A percentile compares a stretch with the other conserved stretches of the same genome.
phyloP scores from a whole-genome alignment of 2,888 invertebrate species.

The Keiferia lycopersicella region DNA sequence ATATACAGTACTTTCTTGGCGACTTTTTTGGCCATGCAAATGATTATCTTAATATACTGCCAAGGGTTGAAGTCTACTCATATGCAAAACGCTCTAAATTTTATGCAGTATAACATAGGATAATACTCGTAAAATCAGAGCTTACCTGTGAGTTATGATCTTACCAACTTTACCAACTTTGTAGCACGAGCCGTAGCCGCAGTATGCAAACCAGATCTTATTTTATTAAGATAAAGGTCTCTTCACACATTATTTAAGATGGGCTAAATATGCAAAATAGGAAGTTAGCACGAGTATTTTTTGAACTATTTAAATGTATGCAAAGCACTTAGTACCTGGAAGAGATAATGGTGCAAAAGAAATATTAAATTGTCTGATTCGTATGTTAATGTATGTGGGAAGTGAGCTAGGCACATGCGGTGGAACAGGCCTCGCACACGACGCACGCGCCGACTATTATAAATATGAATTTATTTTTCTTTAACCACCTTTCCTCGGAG shows the following conservation, averaged over 20 bases:
- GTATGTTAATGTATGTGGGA: constrained; percentile 71
- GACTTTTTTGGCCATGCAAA: constrained; percentile 44
- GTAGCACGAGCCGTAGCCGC: constrained; percentile 35
- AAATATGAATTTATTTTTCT: constrained; percentile 31
- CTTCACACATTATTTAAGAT: constrained; percentile 34
- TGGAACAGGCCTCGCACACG: constrained; percentile 53
- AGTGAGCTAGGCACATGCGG: constrained; percentile 56
- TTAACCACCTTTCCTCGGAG: constrained; percentile 1
- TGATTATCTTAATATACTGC: constrained; percentile 34
- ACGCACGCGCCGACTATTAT: constrained; percentile 47
- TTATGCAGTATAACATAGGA: constrained; percentile 41
- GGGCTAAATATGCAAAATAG: constrained; percentile 49
- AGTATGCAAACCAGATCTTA: constrained; percentile 41
- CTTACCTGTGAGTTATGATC: constrained; percentile 38
- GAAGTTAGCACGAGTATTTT: constrained; percentile 61
- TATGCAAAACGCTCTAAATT: constrained; percentile 47
- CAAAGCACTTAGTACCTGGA: constrained; percentile 69
- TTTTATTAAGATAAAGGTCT: constrained; percentile 40
- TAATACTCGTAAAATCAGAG: constrained; percentile 39
- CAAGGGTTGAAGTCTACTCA: constrained; percentile 32
- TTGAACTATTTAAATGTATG: constrained; percentile 66
- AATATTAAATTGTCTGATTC: constrained; percentile 67
- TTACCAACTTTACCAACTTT: constrained; percentile 30
- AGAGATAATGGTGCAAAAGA: constrained; percentile 64
- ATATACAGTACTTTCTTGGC: no score